Evolutionary conservation across 2,888 invertebrate species (phyloP), one percentile per base, ranked within the genome.

Genomic region (Pammene aurita): DNA sequence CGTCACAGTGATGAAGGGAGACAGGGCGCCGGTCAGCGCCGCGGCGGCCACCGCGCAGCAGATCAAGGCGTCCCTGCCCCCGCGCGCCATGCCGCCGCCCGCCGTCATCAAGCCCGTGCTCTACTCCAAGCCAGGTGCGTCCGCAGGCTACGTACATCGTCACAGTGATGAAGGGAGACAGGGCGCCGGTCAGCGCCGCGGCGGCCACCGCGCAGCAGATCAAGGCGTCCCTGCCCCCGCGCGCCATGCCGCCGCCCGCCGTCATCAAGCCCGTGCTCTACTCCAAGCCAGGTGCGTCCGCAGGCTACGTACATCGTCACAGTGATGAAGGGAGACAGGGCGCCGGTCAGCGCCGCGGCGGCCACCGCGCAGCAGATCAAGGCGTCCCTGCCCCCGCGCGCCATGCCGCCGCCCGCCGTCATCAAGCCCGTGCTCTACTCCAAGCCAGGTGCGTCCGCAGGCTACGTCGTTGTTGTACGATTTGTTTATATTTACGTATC

Each of bases 1-100:
- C 26, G 26, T 26, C 26, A 93, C 93, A 54, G 94, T 93, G 0
- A 87, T 95, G 71, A 94, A 95, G 73, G 84, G 84, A 0, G 84
- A 83, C 78, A 84, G 74, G 50, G 26, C 50, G 63, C 73, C 78
- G 0, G 78, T 86, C 72, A 76, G 80, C 75, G 79, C 78, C 0
- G 90, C 87, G 0, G 86, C 82, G 0, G 85, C 84, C 0, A 82
- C 87, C 0, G 89, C 92, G 0, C 87, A 88, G 67, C 87, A 89
- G 9, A 73, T 91, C 38, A 90, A 90, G 68, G 78, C 83, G 0
- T 85, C 87, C 58, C 82, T 89, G 63, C 84, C 84, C 66, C 71
- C 84, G 75, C 73, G 86, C 84, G 71, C 70, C 80, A 0, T 90
- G 11, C 86, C 91, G 0, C 90, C 92, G 0, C 90, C 91, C 0